Base-by-base conservation (phyloP, 2,113 vertebrate species). In the Xenopus borealis region DNA sequence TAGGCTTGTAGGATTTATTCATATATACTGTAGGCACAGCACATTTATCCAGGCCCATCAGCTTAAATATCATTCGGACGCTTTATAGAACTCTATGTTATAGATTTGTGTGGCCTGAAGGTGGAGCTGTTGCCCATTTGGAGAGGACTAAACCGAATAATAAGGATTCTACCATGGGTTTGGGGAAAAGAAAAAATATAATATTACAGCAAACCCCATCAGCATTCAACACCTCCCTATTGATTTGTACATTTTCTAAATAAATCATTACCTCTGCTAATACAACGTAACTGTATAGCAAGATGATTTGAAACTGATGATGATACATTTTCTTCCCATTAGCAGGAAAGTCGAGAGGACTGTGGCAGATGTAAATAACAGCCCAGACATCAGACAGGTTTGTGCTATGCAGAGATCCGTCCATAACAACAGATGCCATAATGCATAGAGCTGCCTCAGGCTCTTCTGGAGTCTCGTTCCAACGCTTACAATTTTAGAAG, bases 181-280 rank as follows among this genome's bases (percentile, higher is more conserved):
- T 64, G 27, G 18, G 45, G 62, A 9, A 65, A 66, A 17, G 53
- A 52, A 58, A 58, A 27, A 58, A 75, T 47, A 68, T 61, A 61
- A 75, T 67, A 59, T 75, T 75, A 68, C 72, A 68, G 72, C 55
- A 68, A 75, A 55, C 65, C 5, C 14, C 33, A 65, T 52, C 72
- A 75, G 72, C 64, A 67, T 62, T 59, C 64, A 75, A 47, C 72
- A 75, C 55, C 59, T 53, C 30, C 55, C 52, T 58, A 75, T 75
- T 75, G 72, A 75, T 75, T 59, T 68, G 20, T 59, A 59, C 53
- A 69, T 55, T 17, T 53, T 46, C 9, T 64, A 16, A 47, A 67
- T 50, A 50, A 50, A 68, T 61, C 55, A 30, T 75, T 68, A 68
- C 20, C 72, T 27, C 23, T 16, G 65, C 45, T 61, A 75, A 58